Conservation (phyloP, 2,888 invertebrate genomes). For the Tupiocoris notatus region DNA sequence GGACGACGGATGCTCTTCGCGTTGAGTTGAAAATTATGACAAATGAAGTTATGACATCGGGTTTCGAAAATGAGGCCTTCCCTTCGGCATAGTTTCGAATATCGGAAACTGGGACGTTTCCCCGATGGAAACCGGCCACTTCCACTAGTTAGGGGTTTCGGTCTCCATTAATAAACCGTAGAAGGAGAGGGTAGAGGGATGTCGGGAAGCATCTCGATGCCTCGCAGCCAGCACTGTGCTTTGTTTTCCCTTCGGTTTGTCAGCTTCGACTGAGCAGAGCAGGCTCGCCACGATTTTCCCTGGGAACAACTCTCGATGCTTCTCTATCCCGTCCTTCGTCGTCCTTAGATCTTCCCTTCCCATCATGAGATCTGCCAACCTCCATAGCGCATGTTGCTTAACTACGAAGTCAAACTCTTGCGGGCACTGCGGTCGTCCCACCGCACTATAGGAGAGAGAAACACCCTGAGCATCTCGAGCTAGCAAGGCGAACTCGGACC, state of each 20-base stretch:
- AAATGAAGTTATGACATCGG: conserved; percentile 2
- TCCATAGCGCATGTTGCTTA: conserved; percentile 12
- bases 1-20: neutral
- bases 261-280: neutral
- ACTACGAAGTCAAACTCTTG: conserved; percentile 39
- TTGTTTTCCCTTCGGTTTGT: conserved; percentile 13
- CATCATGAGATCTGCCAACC: neutral
- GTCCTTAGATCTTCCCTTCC: neutral
- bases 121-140: conserved; percentile 2
- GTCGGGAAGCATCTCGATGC: conserved; percentile 8
- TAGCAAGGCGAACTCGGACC: conserved; percentile 29
- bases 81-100: neutral
- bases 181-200: neutral
- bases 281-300: neutral
- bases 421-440: conserved; percentile 22
- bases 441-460: conserved; percentile 21
- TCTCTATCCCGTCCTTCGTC: neutral
- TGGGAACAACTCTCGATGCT: neutral
- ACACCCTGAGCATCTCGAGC: neutral
- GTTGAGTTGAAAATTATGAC: conserved; percentile 1
- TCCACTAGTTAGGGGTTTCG: conserved; percentile 23
- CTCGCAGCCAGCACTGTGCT: conserved; percentile 18
- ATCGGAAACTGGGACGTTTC: neutral
- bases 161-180: conserved; percentile 35
- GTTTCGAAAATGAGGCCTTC: neutral